phyloP scores from a whole-genome alignment of 2,797 vertebrate genomes.

The Gymnocypris eckloni region DNA sequence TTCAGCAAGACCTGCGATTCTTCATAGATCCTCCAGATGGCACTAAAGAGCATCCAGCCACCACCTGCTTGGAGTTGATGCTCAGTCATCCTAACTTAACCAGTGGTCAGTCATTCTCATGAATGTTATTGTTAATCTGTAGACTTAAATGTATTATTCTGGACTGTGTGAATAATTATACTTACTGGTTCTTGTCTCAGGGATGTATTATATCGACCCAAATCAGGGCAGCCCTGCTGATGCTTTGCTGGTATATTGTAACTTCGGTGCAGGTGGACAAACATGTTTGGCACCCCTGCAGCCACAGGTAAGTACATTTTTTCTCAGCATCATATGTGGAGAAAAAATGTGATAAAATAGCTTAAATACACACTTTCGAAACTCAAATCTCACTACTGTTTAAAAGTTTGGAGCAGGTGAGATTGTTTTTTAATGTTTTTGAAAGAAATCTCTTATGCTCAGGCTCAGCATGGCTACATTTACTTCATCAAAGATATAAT shows the following conservation, averaged over 20 bases:
- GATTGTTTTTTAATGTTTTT: neutral
- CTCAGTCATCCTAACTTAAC: slow-evolving; percentile 75
- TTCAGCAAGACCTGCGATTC: slow-evolving; percentile 77
- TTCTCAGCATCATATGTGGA: neutral
- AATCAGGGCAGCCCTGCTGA: slow-evolving; percentile 86
- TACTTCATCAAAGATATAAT: neutral
- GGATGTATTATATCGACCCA: slow-evolving; percentile 85
- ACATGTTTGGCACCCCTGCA: slow-evolving; percentile 79
- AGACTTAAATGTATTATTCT: neutral
- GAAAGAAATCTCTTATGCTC: neutral
- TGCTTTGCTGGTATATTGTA: slow-evolving; percentile 80
- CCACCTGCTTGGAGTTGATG: slow-evolving; percentile 85
- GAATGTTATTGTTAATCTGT: neutral
- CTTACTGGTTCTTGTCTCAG: slow-evolving; percentile 64
- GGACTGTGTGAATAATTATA: neutral
- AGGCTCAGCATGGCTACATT: neutral
- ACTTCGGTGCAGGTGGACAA: slow-evolving; percentile 80
- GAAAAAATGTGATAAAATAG: neutral
- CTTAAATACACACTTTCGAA: neutral
- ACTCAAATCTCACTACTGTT: neutral
- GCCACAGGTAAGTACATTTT: slow-evolving; percentile 73
- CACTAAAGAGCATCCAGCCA: slow-evolving; percentile 77
- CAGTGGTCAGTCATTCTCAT: slow-evolving; percentile 70
- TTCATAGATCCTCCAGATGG: slow-evolving; percentile 81
- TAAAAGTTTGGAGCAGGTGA: neutral